Percentiles rank a stretch among this genome's conserved stretches.
These are phyloP conservation scores for Meghimatium bilineatum DNA, from an alignment of 2,888 invertebrate genomes.

Conservation along the genomic window DNA sequence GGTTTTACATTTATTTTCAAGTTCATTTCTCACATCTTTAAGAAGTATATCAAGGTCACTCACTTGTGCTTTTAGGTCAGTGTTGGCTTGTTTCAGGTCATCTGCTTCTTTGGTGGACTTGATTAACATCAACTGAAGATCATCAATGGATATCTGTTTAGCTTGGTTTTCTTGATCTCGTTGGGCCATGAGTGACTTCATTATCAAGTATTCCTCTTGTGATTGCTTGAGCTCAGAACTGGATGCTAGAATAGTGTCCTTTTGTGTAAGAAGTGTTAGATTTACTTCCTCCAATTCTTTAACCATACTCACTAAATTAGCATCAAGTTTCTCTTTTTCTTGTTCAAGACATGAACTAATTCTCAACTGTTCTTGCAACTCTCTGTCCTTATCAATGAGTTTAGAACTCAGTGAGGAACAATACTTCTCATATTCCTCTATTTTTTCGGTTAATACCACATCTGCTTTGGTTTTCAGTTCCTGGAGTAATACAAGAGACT, in stretches of 20 bases:
- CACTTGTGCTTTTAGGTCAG: constrained; percentile 24
- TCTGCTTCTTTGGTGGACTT: constrained; percentile 12
- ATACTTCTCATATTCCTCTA: neutral
- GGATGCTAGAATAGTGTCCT: neutral
- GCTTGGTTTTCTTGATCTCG: constrained; percentile 16
- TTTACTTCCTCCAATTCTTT: neutral
- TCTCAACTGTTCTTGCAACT: constrained; percentile 9
- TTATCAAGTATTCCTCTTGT: neutral
- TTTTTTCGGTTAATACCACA: constrained; percentile 8
- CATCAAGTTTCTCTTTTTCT: constrained; percentile 4
- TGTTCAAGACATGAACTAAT: neutral
- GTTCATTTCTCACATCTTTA: constrained; percentile 16
- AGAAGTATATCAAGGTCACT: constrained; percentile 28
- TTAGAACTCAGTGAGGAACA: neutral
- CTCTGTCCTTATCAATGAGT: neutral
- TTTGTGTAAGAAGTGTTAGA: neutral
- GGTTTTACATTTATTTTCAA: constrained; percentile 19
- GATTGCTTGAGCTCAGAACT: neutral
- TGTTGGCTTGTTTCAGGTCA: constrained; percentile 8
- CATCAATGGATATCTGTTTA: constrained; percentile 12
- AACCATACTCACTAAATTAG: neutral
- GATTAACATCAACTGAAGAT: neutral
- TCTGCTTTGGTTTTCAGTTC: constrained; percentile 6
- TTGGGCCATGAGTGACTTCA: constrained; percentile 12
- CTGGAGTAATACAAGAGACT: neutral